These are phyloP conservation scores for Prorops nasuta DNA, from an alignment of 1,140 invertebrate genomes.

Conservation along the genomic window DNA sequence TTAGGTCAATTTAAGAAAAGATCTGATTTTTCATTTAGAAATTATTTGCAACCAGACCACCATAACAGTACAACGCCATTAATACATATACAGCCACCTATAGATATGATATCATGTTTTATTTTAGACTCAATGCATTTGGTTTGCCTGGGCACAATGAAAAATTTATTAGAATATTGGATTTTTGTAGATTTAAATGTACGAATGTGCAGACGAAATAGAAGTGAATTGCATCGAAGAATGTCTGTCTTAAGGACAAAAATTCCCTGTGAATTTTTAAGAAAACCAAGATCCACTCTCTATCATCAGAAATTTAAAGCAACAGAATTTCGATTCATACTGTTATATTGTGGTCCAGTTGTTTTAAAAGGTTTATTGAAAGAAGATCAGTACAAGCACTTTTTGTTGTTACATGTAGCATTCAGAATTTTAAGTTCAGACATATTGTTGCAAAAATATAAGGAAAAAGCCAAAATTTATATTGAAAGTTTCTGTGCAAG, in stretches of 20 bases:
- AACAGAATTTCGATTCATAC: neutral
- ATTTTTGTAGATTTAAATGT: neutral
- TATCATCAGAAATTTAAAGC: neutral
- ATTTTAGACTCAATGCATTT: constrained; percentile 10
- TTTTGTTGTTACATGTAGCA: neutral
- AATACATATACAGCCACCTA: neutral
- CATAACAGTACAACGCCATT: neutral
- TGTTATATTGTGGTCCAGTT: neutral
- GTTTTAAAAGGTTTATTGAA: neutral
- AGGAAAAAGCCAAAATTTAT: constrained; percentile 12
- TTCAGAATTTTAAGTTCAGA: constrained; percentile 6
- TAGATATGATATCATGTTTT: constrained; percentile 23
- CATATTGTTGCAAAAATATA: constrained; percentile 2
- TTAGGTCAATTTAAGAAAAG: constrained; percentile 1
- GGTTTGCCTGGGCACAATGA: neutral
- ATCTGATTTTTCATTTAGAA: constrained; percentile 2
- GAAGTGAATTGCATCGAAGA: neutral
- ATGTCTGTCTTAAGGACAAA: neutral
- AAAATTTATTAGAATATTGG: constrained; percentile 11
- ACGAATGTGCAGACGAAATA: neutral
- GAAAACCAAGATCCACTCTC: constrained; percentile 1
- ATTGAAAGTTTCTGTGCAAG: constrained; percentile 17
- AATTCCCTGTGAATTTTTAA: constrained; percentile 1
- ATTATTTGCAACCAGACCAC: neutral
- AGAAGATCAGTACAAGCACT: neutral